phyloP scores from a whole-genome alignment of 1,140 invertebrate species.

The Drosophila nigrodunni region DNA sequence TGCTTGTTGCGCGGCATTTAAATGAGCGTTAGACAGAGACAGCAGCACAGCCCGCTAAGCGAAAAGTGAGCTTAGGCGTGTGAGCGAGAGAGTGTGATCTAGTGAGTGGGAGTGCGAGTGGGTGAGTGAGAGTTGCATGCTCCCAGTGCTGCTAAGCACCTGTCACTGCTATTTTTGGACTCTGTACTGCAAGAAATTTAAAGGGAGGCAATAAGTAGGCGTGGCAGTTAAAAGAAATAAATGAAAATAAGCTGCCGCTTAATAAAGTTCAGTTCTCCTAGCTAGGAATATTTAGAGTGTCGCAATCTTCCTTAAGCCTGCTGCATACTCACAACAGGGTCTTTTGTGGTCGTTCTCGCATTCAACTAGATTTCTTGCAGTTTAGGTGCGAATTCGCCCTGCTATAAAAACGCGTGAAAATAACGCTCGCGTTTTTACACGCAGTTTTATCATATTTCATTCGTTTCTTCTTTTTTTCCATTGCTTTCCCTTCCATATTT shows the following conservation, averaged over 20 bases:
- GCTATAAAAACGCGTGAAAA: conserved; percentile 31
- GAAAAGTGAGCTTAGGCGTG: conserved; percentile 24
- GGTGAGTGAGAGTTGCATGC: neutral
- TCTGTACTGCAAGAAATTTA: no score
- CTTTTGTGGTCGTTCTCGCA: no score
- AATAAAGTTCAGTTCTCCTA: no score
- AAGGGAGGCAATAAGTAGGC: no score
- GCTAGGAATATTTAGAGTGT: no score
- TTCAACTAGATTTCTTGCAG: neutral
- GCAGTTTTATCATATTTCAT: conserved; percentile 71
- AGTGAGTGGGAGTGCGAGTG: neutral
- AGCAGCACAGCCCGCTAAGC: conserved; percentile 2
- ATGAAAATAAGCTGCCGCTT: no score
- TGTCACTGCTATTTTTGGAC: conserved; percentile 44
- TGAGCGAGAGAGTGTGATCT: conserved; percentile 13
- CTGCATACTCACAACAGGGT: no score
- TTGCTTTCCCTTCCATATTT: neutral
- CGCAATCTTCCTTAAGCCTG: no score
- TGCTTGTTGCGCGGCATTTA: conserved; percentile 78
- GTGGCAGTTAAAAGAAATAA: no score
- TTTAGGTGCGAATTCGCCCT: conserved; percentile 64
- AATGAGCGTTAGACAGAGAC: conserved; percentile 44
- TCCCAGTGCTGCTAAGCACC: conserved; percentile 52
- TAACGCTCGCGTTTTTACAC: conserved; percentile 61
- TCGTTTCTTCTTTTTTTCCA: conserved; percentile 8